Conservation (phyloP, 2,888 invertebrate genomes). For the Miltochrista miniata region DNA sequence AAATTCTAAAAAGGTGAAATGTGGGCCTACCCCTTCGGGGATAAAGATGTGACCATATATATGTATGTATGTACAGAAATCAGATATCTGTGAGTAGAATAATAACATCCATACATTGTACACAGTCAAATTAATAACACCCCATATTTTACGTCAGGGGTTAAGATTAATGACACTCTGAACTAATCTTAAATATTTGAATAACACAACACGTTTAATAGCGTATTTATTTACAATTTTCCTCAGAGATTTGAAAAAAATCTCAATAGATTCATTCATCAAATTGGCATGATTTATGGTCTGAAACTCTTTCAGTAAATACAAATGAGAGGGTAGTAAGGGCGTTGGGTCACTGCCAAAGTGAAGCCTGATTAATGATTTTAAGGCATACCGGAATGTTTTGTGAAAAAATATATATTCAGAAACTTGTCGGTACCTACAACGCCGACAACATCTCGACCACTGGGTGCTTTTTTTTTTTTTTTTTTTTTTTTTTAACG, state of each 20-base stretch:
- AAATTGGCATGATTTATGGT: conserved; percentile 77
- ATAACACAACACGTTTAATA: conserved; percentile 47
- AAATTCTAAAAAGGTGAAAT: too few species aligned
- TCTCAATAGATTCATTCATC: conserved; percentile 73
- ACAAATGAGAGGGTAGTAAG: conserved; percentile 78
- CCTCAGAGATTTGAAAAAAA: conserved; percentile 66
- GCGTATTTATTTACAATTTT: conserved; percentile 42
- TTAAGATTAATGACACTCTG: conserved; percentile 53
- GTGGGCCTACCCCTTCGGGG: too few species aligned
- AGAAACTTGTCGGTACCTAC: conserved; percentile 49
- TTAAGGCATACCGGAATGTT: conserved; percentile 68
- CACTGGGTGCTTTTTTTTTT: too few species aligned
- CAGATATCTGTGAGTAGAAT: too few species aligned
- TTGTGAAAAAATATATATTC: conserved; percentile 63
- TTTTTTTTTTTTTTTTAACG: too few species aligned
- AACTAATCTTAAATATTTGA: conserved; percentile 56
- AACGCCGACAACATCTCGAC: too few species aligned
- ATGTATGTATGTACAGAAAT: too few species aligned
- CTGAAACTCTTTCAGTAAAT: conserved; percentile 78
- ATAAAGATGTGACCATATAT: too few species aligned
- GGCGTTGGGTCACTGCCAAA: conserved; percentile 80
- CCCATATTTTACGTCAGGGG: too few species aligned
- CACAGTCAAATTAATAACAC: too few species aligned
- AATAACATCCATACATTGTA: too few species aligned
- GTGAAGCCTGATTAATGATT: conserved; percentile 80